Evolutionary conservation across 2,113 vertebrate genomes (phyloP).

Genomic region (Siniperca chuatsi): DNA sequence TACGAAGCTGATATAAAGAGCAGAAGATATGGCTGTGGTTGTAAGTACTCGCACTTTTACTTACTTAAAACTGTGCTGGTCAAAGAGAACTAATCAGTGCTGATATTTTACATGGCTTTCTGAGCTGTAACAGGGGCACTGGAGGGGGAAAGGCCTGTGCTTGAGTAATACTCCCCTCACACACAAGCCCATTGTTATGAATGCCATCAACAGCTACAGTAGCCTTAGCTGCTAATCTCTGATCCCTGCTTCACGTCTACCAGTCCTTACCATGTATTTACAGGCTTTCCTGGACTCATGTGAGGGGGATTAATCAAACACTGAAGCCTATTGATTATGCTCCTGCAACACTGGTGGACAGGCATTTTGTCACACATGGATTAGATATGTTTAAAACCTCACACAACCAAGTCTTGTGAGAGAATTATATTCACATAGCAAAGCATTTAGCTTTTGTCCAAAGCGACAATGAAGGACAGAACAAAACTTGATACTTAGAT

Average conservation of each 20-base stretch:
- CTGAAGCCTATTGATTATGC: constrained; percentile 74
- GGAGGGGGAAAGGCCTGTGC: neutral
- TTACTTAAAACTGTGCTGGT: neutral
- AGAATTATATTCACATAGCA: constrained; percentile 1
- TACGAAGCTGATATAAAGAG: constrained; percentile 48
- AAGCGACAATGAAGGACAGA: neutral
- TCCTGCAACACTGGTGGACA: constrained; percentile 3
- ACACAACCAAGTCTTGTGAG: constrained; percentile 45
- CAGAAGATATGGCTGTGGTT: constrained; percentile 82
- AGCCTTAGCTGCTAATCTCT: constrained; percentile 71
- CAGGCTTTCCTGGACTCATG: constrained; percentile 78
- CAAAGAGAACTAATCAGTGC: neutral
- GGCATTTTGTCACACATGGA: constrained; percentile 41
- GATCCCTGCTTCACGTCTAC: constrained; percentile 51
- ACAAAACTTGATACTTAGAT: neutral
- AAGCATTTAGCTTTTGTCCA: neutral
- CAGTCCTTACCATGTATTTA: constrained; percentile 49
- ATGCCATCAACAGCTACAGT: constrained; percentile 32
- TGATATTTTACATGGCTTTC: neutral
- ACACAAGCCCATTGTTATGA: constrained; percentile 37
- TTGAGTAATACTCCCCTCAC: neutral
- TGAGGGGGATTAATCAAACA: constrained; percentile 82
- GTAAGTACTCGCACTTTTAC: constrained; percentile 72
- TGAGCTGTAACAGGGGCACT: neutral
- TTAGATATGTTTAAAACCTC: constrained; percentile 54